Base-by-base conservation (phyloP, 2,888 invertebrate species). In the Eristalinus aeneus region DNA sequence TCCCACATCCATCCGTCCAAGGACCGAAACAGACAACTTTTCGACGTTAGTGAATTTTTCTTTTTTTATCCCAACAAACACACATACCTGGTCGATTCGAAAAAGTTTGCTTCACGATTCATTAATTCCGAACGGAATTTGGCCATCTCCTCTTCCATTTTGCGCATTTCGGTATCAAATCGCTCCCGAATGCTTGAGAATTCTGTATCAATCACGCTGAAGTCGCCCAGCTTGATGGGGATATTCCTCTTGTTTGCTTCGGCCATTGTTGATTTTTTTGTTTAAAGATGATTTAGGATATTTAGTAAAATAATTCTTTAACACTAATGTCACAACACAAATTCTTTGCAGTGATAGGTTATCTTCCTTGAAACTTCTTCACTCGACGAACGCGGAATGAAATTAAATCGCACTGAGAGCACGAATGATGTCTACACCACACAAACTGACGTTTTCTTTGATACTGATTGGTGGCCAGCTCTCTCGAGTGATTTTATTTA, bases 101-200 rank as follows among this genome's bases (percentile, higher is more conserved):
- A 97, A 94, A 97, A 97, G 92, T 97, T 97, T 91, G 97, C 96
- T 93, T 98, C 98, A 91, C 97, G 95, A 93, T 97, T 97, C 96
- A 98, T 97, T 88, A 98, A 94, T 93, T 98, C 97, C 89, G 97
- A 96, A 90, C 98, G 95, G 94, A 98, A 98, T 94, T 96, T 96
- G 93, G 96, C 96, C 98, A 98, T 98, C 94, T 98, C 98, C 91
- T 98, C 98, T 94, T 99, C 98, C 97, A 99, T 98, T 94, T 98
- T 97, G 91, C 96, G 95, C 98, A 99, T 98, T 94, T 99, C 98
- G 88, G 96, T 96, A 93, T 98, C 98, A 93, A 98, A 98, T 89
- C 97, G 94, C 93, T 98, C 98, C 91, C 98, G 95, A 93, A 99
- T 98, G 93, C 97, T 98, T 92, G 97, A 97, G 94, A 98, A 98